phyloP scores from a whole-genome alignment of 2,113 vertebrate genomes.

The Pipa parva region DNA sequence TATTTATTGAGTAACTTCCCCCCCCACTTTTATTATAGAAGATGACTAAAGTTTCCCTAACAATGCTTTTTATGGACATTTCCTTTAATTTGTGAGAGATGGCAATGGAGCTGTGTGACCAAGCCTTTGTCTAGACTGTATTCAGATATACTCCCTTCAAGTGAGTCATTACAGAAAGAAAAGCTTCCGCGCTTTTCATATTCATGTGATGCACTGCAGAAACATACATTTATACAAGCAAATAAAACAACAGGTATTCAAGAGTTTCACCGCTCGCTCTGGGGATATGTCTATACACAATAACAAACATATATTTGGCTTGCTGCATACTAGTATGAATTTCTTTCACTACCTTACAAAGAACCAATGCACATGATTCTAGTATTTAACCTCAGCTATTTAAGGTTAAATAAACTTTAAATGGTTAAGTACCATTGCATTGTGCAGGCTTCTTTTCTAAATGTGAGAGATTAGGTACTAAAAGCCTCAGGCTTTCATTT shows the following conservation, averaged over 20 bases:
- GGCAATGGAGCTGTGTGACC: not conserved
- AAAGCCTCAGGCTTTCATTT: conserved; percentile 23
- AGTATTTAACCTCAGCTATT: conserved; percentile 16
- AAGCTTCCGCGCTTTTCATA: not conserved
- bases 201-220: not conserved
- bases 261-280: not conserved
- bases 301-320: not conserved
- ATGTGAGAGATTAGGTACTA: conserved; percentile 13
- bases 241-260: not conserved
- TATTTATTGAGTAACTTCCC: conserved; percentile 22
- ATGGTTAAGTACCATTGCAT: conserved; percentile 18
- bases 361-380: not conserved
- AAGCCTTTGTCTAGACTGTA: not conserved
- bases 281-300: not conserved
- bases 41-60: not conserved
- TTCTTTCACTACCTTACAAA: no score
- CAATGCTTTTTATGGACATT: not conserved
- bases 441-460: conserved; percentile 8
- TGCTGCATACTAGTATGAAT: not conserved
- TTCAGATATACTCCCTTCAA: not conserved
- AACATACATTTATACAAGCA: not conserved
- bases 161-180: not conserved
- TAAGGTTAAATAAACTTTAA: conserved; percentile 12
- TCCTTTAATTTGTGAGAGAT: not conserved
- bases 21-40: no score